Evolutionary conservation across 1,140 invertebrate genomes (phyloP).

Genomic region (Heterodera schachtii): DNA sequence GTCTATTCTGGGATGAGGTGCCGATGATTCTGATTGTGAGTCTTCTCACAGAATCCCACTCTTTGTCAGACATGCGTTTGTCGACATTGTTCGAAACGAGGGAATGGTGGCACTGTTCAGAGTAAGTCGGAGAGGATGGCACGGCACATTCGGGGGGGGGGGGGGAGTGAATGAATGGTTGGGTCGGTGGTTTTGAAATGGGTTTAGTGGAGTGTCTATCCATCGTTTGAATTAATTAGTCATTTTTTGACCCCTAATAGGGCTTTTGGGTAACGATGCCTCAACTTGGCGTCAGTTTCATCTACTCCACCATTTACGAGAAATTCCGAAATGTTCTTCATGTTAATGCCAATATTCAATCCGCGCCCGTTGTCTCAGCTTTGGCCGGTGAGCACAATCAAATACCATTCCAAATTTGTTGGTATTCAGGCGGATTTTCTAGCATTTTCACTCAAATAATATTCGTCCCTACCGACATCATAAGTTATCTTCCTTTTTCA

Average conservation of each 20-base stretch:
- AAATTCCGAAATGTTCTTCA: slow-evolving; percentile 80
- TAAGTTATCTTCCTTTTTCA: slow-evolving; percentile 24
- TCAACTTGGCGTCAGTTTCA: slow-evolving; percentile 62
- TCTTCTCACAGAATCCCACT: slow-evolving; percentile 72
- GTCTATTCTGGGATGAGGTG: slow-evolving; percentile 54
- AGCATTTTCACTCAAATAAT: slow-evolving; percentile 48
- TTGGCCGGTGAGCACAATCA: slow-evolving; percentile 73
- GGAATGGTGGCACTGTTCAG: slow-evolving; percentile 84
- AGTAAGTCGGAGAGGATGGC: slow-evolving; percentile 65
- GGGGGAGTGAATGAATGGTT: no score
- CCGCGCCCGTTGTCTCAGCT: slow-evolving; percentile 57
- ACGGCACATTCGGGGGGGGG: no score
- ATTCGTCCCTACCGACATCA: slow-evolving; percentile 55
- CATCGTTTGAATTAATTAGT: no score
- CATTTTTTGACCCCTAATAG: slow-evolving; percentile 41
- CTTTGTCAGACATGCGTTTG: slow-evolving; percentile 85
- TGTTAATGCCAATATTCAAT: slow-evolving; percentile 47
- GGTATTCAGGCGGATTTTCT: slow-evolving; percentile 71
- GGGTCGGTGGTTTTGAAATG: neutral
- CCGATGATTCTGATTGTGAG: slow-evolving; percentile 72
- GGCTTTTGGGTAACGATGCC: slow-evolving; percentile 66
- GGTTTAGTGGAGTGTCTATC: neutral
- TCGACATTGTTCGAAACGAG: slow-evolving; percentile 84
- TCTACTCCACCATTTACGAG: slow-evolving; percentile 94
- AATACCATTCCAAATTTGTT: slow-evolving; percentile 71